Evolutionary conservation across 2,888 invertebrate genomes (phyloP).

Genomic region (Malachius bipustulatus): DNA sequence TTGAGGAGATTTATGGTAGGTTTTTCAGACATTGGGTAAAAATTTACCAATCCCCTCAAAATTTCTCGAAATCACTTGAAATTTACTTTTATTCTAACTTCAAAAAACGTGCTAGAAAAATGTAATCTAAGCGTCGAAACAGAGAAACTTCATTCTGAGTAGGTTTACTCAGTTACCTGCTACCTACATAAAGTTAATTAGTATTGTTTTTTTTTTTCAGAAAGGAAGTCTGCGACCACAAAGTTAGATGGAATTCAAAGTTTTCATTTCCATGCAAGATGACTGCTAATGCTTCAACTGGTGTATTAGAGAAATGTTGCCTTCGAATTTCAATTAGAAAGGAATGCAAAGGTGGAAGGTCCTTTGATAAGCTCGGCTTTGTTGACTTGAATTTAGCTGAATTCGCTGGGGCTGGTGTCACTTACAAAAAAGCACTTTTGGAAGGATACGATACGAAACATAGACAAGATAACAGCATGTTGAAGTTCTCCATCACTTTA

Average conservation of each 20-base stretch:
- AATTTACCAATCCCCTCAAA: too few species aligned
- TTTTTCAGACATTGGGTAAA: too few species aligned
- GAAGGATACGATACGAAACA: slow-evolving; percentile 91
- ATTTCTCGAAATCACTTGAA: too few species aligned
- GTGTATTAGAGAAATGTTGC: slow-evolving; percentile 86
- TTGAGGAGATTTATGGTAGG: too few species aligned
- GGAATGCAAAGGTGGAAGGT: slow-evolving; percentile 73
- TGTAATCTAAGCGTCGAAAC: too few species aligned
- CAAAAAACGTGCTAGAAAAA: too few species aligned
- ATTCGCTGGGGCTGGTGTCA: slow-evolving; percentile 86
- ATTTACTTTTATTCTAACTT: too few species aligned
- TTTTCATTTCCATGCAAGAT: slow-evolving; percentile 94
- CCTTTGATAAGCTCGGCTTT: slow-evolving; percentile 93
- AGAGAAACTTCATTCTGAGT: too few species aligned
- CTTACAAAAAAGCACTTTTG: slow-evolving; percentile 75
- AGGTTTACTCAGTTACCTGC: too few species aligned
- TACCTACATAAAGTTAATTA: too few species aligned
- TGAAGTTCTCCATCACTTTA: slow-evolving; percentile 83
- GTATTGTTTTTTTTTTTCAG: slow-evolving; percentile 53
- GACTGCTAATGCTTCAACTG: slow-evolving; percentile 90
- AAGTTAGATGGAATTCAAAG: slow-evolving; percentile 83
- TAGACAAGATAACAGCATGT: slow-evolving; percentile 92
- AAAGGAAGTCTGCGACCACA: slow-evolving; percentile 87
- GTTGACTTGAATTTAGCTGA: slow-evolving; percentile 95
- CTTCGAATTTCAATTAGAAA: slow-evolving; percentile 91